These are phyloP conservation scores for Oedothorax gibbosus DNA, from an alignment of 1,140 invertebrate species.

Conservation along the genomic window DNA sequence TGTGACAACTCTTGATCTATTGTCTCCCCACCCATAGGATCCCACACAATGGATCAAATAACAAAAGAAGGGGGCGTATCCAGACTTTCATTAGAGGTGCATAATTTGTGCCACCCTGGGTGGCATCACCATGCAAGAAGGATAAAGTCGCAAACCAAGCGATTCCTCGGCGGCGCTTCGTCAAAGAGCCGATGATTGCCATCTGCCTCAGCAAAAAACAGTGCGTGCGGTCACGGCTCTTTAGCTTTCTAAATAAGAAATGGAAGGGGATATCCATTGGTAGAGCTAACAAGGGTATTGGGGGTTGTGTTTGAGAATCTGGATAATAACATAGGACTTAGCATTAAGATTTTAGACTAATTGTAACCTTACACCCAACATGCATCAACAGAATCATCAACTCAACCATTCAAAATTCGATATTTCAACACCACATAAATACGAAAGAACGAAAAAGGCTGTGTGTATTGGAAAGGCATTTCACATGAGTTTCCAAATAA, in stretches of 20 bases:
- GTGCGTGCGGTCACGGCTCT: slow-evolving; percentile 32
- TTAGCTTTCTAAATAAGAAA: slow-evolving; percentile 11
- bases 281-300: not conserved
- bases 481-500: too few relatives aligned
- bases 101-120: slow-evolving; percentile 52
- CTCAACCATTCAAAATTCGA: too few relatives aligned
- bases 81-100: slow-evolving; percentile 47
- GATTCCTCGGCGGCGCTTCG: slow-evolving; percentile 33
- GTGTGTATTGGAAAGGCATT: too few relatives aligned
- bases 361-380: too few relatives aligned
- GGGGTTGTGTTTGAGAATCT: not conserved
- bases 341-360: too few relatives aligned
- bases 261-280: too few relatives aligned
- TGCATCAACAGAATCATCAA: too few relatives aligned
- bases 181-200: slow-evolving; percentile 39
- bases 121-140: slow-evolving; percentile 58
- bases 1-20: too few relatives aligned
- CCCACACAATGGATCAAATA: too few relatives aligned
- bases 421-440: too few relatives aligned
- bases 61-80: slow-evolving; percentile 31
- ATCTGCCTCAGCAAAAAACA: not conserved
- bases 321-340: not conserved
- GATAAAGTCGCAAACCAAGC: slow-evolving; percentile 12
- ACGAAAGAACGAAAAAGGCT: too few relatives aligned
- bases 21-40: too few relatives aligned